Base-by-base conservation (phyloP, 2,888 invertebrate species). In the Agrochola lychnidis region DNA sequence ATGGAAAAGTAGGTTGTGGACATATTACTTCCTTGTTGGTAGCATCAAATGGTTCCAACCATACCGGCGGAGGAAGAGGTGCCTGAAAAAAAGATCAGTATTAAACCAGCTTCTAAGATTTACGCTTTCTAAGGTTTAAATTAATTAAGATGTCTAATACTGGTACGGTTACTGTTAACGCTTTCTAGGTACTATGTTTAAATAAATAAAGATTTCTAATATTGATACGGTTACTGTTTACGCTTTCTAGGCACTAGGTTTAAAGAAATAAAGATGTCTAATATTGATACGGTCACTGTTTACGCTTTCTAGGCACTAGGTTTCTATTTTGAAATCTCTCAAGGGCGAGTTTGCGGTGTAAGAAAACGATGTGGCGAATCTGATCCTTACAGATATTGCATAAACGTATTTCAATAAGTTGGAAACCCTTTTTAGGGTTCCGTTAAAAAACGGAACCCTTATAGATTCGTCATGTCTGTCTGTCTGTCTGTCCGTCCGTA, bases 11-110 rank as follows among this genome's bases (percentile, higher is more conserved):
- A n/a, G 79, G 59, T 51, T 79, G 78, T 19, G 78, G 78, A 63
- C 89, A 88, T 19, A 79, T 36, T 5, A 86, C 78, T 42, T 70
- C 68, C 25, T 59, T 67, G 56, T 83, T 73, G 19, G 73, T 36
- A 19, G 87, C 87, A 3, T 87, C 76, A 12, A 66, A 81, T 16
- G 85, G 68, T 76, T 82, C 14, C 19, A 42, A 42, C 87, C 87
- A 87, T 51, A 68, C 69, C 2, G 85, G 87, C 1, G 85, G 76
- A 12, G 87, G 83, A 16, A 83, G 82, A n/a, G 87, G 87, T 40
- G 83, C 83, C 87, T 87, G 74, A 2, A 79, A 87, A 36, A 19
- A 78, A 66, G 3, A 25, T 12, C 0, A 36, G 78, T 51, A 51
- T 53, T 4, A 66, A 64, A 30, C 19, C 36, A 40, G 22, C 25